Percentiles rank a stretch among this genome's conserved stretches.
Evolutionary conservation across 1,140 invertebrate species (phyloP).

Genomic region (Hyphantria cunea): DNA sequence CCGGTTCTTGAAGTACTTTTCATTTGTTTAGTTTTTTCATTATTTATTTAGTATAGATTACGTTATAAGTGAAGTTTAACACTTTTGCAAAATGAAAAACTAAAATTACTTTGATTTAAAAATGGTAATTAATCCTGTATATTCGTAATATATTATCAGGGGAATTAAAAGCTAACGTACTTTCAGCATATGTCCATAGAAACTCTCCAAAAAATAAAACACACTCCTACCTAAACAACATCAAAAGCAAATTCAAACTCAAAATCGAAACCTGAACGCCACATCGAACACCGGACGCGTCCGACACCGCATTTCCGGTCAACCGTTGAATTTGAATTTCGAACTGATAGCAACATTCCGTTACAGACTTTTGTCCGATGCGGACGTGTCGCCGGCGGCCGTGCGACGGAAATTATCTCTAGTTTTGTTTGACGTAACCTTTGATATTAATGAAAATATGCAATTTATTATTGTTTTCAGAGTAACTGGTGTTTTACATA

Average conservation of each 20-base stretch:
- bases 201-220: neutral
- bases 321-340: constrained; percentile 64
- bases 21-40: too few relatives aligned
- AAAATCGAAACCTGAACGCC: constrained; percentile 23
- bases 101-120: too few relatives aligned
- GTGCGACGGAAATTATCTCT: constrained; percentile 28
- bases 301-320: constrained; percentile 55
- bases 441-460: neutral
- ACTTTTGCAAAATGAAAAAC: too few relatives aligned
- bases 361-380: constrained; percentile 41
- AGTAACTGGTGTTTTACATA: too few relatives aligned
- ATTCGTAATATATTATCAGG: too few relatives aligned
- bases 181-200: too few relatives aligned
- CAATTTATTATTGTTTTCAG: neutral
- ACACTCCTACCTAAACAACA: neutral
- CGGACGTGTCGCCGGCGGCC: constrained; percentile 38
- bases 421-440: constrained; percentile 23
- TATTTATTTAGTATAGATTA: too few relatives aligned
- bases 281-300: constrained; percentile 43
- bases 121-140: too few relatives aligned
- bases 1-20: too few relatives aligned
- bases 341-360: constrained; percentile 52
- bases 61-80: too few relatives aligned
- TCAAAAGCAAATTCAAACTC: constrained; percentile 6
- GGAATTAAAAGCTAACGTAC: too few relatives aligned